Evolutionary conservation across 1,140 invertebrate species (phyloP).

Genomic region (Bathynomus jamesi): DNA sequence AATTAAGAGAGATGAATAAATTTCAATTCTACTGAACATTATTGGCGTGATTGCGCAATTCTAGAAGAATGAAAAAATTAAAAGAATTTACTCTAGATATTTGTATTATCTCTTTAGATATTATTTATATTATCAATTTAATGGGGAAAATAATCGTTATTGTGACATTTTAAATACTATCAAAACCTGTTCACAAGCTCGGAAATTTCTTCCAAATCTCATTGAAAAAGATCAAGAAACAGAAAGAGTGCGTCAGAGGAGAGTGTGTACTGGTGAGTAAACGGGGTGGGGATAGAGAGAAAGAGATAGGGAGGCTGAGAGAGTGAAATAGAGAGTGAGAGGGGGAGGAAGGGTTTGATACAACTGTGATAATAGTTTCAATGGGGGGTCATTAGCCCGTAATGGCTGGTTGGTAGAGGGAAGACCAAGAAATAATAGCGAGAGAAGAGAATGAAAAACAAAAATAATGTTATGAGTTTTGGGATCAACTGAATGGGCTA

Average conservation of each 20-base stretch:
- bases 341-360: neutral
- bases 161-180: too few relatives aligned
- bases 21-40: too few relatives aligned
- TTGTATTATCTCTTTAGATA: too few relatives aligned
- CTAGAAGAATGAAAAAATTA: too few relatives aligned
- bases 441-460: neutral
- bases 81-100: too few relatives aligned
- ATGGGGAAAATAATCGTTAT: too few relatives aligned
- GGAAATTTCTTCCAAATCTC: too few relatives aligned
- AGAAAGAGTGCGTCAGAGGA: neutral
- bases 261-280: neutral
- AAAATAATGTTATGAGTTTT: neutral
- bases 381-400: neutral
- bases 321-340: neutral
- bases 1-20: too few relatives aligned
- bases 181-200: too few relatives aligned
- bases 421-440: neutral
- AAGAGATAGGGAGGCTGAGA: neutral
- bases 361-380: slow-evolving; percentile 1
- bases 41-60: too few relatives aligned
- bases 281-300: neutral
- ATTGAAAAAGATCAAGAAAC: neutral
- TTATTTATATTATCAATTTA: too few relatives aligned
- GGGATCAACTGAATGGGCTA: neutral
- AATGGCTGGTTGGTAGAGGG: neutral